phyloP scores from a whole-genome alignment of 2,113 vertebrate genomes.

The Ciconia boyciana region DNA sequence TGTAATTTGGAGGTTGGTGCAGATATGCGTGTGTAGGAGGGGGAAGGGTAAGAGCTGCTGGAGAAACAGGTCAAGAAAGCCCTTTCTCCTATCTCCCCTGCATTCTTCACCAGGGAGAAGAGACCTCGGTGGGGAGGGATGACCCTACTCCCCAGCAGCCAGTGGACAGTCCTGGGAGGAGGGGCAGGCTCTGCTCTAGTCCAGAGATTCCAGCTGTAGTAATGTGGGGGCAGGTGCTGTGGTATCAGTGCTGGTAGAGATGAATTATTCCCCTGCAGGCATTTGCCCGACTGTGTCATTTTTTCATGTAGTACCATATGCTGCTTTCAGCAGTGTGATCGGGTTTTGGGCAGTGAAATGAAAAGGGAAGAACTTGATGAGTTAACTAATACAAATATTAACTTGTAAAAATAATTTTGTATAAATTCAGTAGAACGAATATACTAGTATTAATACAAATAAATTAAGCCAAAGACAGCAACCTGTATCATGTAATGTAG shows the following conservation, averaged over 20 bases:
- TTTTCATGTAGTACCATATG: not conserved
- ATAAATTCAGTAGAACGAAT: not conserved
- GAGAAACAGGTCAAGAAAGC: not conserved
- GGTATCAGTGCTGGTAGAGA: not conserved
- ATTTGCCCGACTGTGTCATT: not conserved
- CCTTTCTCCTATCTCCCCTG: not conserved
- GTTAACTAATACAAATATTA: not conserved
- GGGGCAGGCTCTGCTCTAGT: not conserved
- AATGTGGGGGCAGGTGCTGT: not conserved
- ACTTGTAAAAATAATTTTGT: not conserved
- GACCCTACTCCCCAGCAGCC: not conserved
- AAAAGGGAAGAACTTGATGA: not conserved
- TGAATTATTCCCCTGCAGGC: not conserved
- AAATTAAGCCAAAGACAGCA: not conserved
- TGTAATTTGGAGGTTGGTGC: constrained; percentile 42
- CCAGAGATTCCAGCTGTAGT: not conserved
- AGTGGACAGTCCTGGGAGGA: not conserved
- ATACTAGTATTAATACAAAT: not conserved
- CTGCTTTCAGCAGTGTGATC: not conserved
- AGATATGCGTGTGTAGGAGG: constrained; percentile 36
- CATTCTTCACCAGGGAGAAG: not conserved
- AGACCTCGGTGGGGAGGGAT: not conserved
- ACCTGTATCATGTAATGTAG: not conserved
- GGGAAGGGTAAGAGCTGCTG: not conserved
- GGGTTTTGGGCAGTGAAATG: not conserved